Base-by-base conservation (phyloP, 2,113 vertebrate genomes). In the Scatophagus argus region DNA sequence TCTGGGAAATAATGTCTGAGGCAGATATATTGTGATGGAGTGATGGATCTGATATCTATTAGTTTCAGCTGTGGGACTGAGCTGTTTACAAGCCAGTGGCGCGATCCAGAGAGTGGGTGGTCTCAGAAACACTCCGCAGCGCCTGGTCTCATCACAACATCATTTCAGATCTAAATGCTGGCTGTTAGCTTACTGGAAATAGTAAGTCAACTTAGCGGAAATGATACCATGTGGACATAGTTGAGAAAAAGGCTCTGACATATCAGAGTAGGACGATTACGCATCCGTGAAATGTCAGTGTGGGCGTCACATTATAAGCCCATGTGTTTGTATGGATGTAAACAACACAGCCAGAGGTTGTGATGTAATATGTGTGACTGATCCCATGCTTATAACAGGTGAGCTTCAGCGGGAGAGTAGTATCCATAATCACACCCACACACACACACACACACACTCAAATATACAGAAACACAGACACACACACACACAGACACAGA, bases 141-240 rank as follows among this genome's bases (percentile, higher is more conserved):
- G 68, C 56, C 81, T 63, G 70, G 34, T 86, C 82, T 87, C 88
- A 85, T 93, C 88, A 88, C 85, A 89, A 71, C 74, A 67, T 85
- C 16, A 54, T 77, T 74, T 81, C 39, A 66, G 52, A 88, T 67
- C 63, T 73, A 70, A 82, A 81, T 69, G 69, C 64, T 86, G 80
- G 87, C 88, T 83, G 81, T 73, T 67, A 81, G 79, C 71, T 91
- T 92, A 90, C 92, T 94, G 92, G 93, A 91, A 93, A 78, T 68
- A 23, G 66, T 79, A 71, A 1, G 65, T 83, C 62, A 73, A 55
- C 56, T 71, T 85, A 49, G 74, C 81, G 81, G 82, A 87, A 89
- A 89, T 82, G 64, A 87, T 78, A 63, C 78, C 84, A 86, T 89
- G 84, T 88, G 87, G 89, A 84, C 54, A 27, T 70, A 2, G 31